Evolutionary conservation across 2,888 invertebrate genomes (phyloP).

Genomic region (Philonicus albiceps): DNA sequence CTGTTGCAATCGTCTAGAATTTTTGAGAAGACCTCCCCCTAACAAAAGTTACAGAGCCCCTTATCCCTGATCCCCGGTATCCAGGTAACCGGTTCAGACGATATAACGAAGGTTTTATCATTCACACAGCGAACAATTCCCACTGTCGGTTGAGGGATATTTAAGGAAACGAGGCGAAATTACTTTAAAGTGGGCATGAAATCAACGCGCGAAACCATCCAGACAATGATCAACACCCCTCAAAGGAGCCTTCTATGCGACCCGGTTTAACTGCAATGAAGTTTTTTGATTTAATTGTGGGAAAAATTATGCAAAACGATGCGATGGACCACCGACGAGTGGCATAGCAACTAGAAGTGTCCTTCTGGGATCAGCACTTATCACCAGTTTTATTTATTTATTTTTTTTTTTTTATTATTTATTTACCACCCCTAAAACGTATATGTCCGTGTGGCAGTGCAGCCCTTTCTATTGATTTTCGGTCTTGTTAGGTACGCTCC

Average conservation of each 20-base stretch:
- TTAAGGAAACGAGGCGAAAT: background rate
- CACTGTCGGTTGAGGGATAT: background rate
- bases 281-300: background rate
- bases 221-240: background rate
- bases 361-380: background rate
- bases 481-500: background rate
- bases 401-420: too few relatives aligned
- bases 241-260: background rate
- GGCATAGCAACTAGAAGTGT: background rate
- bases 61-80: background rate
- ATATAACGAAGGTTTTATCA: conserved; percentile 14
- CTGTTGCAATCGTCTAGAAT: background rate
- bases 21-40: background rate
- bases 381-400: background rate
- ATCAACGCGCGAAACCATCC: background rate
- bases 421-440: too few relatives aligned
- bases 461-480: background rate
- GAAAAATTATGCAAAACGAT: background rate
- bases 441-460: background rate
- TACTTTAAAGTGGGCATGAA: conserved; percentile 10
- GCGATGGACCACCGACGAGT: background rate
- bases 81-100: background rate
- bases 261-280: background rate
- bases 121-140: background rate
- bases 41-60: background rate